Base-by-base conservation (phyloP, 2,113 vertebrate genomes). In the Nothobranchius kuhntae region DNA sequence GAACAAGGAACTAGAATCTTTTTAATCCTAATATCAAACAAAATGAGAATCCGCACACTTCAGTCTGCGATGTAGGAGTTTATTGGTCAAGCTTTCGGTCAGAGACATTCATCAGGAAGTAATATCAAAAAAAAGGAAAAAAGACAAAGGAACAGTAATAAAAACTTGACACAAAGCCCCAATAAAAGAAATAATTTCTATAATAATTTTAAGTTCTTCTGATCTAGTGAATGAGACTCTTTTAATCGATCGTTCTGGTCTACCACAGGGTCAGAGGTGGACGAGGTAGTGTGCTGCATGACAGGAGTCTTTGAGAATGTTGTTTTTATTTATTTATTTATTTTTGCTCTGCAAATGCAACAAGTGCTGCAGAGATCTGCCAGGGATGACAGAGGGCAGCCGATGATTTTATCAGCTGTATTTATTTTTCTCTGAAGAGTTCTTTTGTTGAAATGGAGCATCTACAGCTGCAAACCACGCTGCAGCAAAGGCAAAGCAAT, bases 381-480 rank as follows among this genome's bases (percentile, higher is more conserved):
- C 47, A n/a, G 47, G 15, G 47, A 50, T 50, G 47, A 15, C 47
- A 50, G 15, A 50, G 47, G 47, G 14, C 47, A 50, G 15, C 47
- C 47, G 15, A 50, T 15, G 15, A 17, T 50, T 50, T 50, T 50
- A 50, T 50, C 47, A 50, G 47, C 47, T n/a, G 47, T 50, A 6
- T 50, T 50, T 50, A 50, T 50, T 50, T n/a, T 15, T 50, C 47
- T 50, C 47, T n/a, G 47, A 50, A 50, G 47, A 50, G 47, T 48
- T 50, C 14, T 15, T 15, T 15, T 50, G 47, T 50, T 50, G 47
- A 50, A 50, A 50, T 7, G 8, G 47, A 50, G 47, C 47, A 50
- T 50, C 47, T 4, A 30, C 30, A 30, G 30, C 47, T 50, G 47
- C 47, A 17, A 50, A 50, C 14, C 47, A 50, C 47, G n/a, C 47